phyloP scores from a whole-genome alignment of 1,140 invertebrate species.

The Cydia fagiglandana region DNA sequence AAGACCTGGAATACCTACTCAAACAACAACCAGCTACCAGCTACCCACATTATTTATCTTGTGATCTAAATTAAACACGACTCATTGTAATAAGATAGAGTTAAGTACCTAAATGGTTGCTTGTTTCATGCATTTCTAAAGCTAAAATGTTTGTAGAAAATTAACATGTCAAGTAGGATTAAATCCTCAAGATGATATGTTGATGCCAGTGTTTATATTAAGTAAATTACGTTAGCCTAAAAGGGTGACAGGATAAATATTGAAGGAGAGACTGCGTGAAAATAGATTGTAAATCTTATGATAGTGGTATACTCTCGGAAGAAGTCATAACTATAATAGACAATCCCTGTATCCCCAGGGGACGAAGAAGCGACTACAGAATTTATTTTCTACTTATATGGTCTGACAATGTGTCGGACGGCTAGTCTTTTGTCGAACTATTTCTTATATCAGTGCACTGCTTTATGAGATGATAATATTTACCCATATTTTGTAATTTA shows the following conservation, averaged over 20 bases:
- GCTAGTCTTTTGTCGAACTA: neutral
- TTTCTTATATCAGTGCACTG: neutral
- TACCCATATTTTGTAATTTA: neutral
- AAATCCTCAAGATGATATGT: slow-evolving; percentile 2
- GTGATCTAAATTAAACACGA: neutral
- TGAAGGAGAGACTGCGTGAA: neutral
- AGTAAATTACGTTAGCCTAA: slow-evolving; percentile 4
- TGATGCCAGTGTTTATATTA: neutral
- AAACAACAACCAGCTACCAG: neutral
- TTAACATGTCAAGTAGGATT: slow-evolving; percentile 18
- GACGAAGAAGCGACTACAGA: neutral
- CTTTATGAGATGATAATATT: neutral
- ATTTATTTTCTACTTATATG: neutral
- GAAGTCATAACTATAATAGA: slow-evolving; percentile 2
- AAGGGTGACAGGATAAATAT: neutral
- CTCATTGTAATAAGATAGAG: neutral
- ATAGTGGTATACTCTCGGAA: neutral
- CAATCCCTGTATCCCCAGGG: neutral
- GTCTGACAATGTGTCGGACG: neutral
- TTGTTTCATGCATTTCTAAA: neutral
- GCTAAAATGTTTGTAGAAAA: neutral
- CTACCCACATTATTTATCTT: neutral
- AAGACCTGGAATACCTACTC: neutral
- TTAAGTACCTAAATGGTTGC: neutral
- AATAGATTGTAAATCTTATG: neutral